Conservation (phyloP, 2,797 vertebrate genomes). For the Xiphorhynchus erythropygius region DNA sequence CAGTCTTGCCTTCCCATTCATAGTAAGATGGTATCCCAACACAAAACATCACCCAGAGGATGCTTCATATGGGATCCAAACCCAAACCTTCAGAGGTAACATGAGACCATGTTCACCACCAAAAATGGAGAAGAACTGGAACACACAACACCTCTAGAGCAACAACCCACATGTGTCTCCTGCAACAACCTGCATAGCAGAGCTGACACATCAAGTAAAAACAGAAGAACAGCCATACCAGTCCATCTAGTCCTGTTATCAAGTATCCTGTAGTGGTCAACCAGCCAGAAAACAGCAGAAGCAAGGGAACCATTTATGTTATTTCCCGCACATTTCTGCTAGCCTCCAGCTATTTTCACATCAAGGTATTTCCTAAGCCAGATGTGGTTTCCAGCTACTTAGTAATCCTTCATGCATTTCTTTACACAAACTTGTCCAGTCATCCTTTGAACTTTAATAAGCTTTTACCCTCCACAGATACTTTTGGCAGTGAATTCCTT, state of each 20-base stretch:
- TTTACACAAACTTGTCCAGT: conserved; percentile 48
- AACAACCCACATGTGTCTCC: neutral
- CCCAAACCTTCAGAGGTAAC: neutral
- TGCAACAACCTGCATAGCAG: neutral
- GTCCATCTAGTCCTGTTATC: neutral
- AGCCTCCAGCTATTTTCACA: conserved; percentile 55
- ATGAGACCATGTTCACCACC: neutral
- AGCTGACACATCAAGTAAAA: neutral
- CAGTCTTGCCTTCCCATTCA: neutral
- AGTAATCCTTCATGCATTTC: neutral
- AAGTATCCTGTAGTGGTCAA: neutral
- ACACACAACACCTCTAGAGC: neutral
- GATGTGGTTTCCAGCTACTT: conserved; percentile 29
- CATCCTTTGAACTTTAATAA: conserved; percentile 37
- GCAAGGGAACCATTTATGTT: neutral
- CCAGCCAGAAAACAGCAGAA: neutral
- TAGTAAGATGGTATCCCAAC: neutral
- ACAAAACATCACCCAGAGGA: neutral
- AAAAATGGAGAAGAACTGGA: neutral
- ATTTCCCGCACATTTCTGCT: conserved; percentile 31
- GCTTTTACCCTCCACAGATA: conserved; percentile 8
- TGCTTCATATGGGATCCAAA: neutral
- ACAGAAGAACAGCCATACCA: neutral
- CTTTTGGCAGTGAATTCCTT: neutral
- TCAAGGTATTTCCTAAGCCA: conserved; percentile 48